Base-by-base conservation (phyloP, 2,888 invertebrate genomes). In the Noctua comes region DNA sequence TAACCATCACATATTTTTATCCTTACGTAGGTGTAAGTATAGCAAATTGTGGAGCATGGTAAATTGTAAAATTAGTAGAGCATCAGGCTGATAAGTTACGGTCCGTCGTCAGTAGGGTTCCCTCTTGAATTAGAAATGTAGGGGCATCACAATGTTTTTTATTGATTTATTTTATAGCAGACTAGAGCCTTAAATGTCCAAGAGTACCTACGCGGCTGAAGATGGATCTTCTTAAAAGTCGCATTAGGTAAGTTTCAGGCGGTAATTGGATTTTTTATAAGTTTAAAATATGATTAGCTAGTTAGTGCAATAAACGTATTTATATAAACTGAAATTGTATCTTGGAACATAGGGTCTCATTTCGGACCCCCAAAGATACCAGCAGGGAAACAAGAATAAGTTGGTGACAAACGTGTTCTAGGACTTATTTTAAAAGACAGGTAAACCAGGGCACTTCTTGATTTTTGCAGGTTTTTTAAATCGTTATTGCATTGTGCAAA, bases 61-160 rank as follows among this genome's bases (percentile, higher is more conserved):
- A 90, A 89, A 90, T 90, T 91, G 88, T 84, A 80, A 79, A 81
- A 90, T 91, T 80, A 87, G 85, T 83, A 88, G 76, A 85, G 83
- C 85, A 86, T 83, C 82, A 79, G 74, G 70, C 76, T 84, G 84
- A 86, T 89, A 82, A 84, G 85, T 82, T 88, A 82, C 75, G 79
- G 73, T 79, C 66, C 43, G 73, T 76, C 27, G 59, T 74, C 77
- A 79, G 65, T 43, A 84, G 84, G 84, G 85, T 16, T 86, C 73
- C 7, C 86, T 27, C 27, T 16, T n/a, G 18, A 21, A 21, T 16
- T 13, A 18, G 36, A 40, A 24, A 36, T 54, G 31, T 27, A 73
- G 68, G 73, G 68, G 6, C 64, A 36, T 10, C 31, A 13, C n/a
- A 1, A 43, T 21, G 51, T 51, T 27, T 68, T 43, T 31, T 5